phyloP scores from a whole-genome alignment of 2,113 vertebrate genomes.

The Gnathonemus longibarbis region DNA sequence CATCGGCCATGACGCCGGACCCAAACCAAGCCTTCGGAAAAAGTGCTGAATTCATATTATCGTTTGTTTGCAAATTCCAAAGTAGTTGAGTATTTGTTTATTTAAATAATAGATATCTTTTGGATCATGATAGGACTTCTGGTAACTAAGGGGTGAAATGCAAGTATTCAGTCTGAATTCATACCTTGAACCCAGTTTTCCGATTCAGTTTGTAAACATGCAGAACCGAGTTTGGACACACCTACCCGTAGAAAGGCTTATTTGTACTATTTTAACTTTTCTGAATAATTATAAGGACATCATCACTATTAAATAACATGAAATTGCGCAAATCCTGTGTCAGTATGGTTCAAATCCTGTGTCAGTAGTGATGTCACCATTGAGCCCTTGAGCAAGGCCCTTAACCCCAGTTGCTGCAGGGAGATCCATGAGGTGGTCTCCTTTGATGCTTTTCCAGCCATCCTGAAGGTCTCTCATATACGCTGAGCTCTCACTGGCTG shows the following conservation, averaged over 20 bases:
- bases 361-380: not conserved
- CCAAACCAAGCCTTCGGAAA: not conserved
- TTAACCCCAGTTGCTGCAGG: not conserved
- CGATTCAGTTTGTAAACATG: not conserved
- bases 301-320: not conserved
- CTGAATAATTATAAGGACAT: not conserved
- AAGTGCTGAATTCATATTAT: not conserved
- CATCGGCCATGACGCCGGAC: not conserved
- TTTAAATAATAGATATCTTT: no score
- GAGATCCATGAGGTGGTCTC: not conserved
- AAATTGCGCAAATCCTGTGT: not conserved
- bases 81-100: not conserved
- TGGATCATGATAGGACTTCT: not conserved
- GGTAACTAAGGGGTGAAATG: not conserved
- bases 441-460: not conserved
- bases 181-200: not conserved
- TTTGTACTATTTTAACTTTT: not conserved
- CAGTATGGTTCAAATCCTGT: not conserved
- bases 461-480: not conserved
- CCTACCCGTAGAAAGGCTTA: not conserved
- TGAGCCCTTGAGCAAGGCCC: not conserved
- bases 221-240: not conserved
- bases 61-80: not conserved
- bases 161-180: not conserved
- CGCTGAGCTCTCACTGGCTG: not conserved